These are phyloP conservation scores for Nixonia krombeini DNA, from an alignment of 1,140 invertebrate genomes.

Conservation along the genomic window DNA sequence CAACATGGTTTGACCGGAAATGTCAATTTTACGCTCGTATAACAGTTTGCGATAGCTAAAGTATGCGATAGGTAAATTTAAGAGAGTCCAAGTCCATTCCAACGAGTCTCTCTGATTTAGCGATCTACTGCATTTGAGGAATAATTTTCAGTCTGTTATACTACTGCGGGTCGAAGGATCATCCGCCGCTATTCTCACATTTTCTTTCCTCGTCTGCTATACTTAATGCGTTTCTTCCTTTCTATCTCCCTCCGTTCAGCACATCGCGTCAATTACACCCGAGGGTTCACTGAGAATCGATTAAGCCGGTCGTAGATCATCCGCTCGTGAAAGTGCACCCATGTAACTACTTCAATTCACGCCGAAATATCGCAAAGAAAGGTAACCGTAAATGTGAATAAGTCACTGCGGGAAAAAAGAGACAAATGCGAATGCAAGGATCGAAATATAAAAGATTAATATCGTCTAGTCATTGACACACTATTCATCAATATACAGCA, in stretches of 20 bases:
- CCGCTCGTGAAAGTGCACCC: conserved; percentile 25
- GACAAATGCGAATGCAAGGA: background rate
- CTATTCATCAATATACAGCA: too few species aligned
- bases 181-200: conserved; percentile 17
- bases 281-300: conserved; percentile 27
- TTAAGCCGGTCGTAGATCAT: conserved; percentile 2
- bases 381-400: background rate
- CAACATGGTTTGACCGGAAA: too few species aligned
- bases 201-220: conserved; percentile 21
- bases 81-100: conserved; percentile 21
- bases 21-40: conserved; percentile 40
- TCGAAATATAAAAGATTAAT: too few species aligned
- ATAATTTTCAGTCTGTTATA: conserved; percentile 25
- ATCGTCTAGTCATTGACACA: too few species aligned
- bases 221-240: conserved; percentile 31
- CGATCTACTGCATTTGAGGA: conserved; percentile 35
- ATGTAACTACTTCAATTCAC: background rate
- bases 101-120: conserved; percentile 41
- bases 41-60: conserved; percentile 19
- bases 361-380: background rate
- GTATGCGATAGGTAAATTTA: too few species aligned
- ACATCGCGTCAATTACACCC: conserved; percentile 22
- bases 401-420: background rate
- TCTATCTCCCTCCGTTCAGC: background rate
- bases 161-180: conserved; percentile 3